Base-by-base conservation (phyloP, 2,113 vertebrate species). In the Phyllostomus discolor region DNA sequence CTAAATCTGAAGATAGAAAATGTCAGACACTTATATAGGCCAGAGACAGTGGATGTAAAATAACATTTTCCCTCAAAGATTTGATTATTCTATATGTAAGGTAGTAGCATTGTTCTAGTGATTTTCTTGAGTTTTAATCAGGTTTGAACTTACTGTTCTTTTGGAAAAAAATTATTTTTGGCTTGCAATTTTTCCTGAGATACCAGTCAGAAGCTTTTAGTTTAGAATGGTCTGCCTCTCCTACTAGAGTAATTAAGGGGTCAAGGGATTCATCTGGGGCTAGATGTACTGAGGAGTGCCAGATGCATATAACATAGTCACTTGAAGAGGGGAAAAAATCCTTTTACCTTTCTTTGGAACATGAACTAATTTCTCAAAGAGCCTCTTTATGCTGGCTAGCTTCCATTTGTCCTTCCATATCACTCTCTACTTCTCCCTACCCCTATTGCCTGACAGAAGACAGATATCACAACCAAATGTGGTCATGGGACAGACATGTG, bases 101-200 rank as follows among this genome's bases (percentile, higher is more conserved):
- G 9, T 69, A 57, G 84, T 8, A 67, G 7, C 35, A 75, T 66
- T 93, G 5, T 24, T 88, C 33, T 41, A 54, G 67, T 22, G 69
- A 66, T 72, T 76, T 96, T 91, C 72, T 86, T 88, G 82, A 88
- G 46, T 94, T 92, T 57, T 78, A 76, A 95, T 38, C 57, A 86
- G n/a, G 10, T 26, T 26, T 94, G 79, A 91, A 89, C 19, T 90
- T 66, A 81, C 0, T 82, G 22, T 62, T 95, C 4, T 50, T 76
- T 54, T 38, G 31, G 50, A 69, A 64, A 72, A 90, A 80, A 87
- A 66, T 76, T 24, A 17, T 93, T 93, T 31, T 31, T 94, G 70
- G 35, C 50, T 95, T 93, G 31, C 11, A 52, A 46, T 88, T 88
- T 82, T 94, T 95, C 24, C 73, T 79, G 86, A 95, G 46, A 89